Evolutionary conservation across 1,140 invertebrate species (phyloP).

Genomic region (Lysiphlebus fabarum): DNA sequence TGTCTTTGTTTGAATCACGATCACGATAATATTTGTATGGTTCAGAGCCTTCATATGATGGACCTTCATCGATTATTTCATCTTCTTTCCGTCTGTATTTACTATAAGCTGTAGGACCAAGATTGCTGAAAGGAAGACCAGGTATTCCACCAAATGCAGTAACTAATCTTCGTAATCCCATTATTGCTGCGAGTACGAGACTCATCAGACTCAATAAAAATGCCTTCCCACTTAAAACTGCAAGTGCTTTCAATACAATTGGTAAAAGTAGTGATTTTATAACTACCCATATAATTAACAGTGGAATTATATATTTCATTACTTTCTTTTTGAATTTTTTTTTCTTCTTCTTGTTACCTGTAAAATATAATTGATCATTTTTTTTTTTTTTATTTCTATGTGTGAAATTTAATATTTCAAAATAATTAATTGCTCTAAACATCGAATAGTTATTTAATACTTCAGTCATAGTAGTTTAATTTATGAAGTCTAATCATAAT

Average conservation of each 20-base stretch:
- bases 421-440: no score
- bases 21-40: slow-evolving; percentile 22
- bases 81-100: slow-evolving; percentile 45
- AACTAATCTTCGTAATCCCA: slow-evolving; percentile 45
- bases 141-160: slow-evolving; percentile 23
- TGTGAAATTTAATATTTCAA: no score
- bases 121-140: slow-evolving; percentile 8
- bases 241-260: slow-evolving; percentile 62
- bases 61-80: background rate
- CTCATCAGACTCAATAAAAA: slow-evolving; percentile 60
- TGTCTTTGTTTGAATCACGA: slow-evolving; percentile 1
- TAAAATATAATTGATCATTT: slow-evolving; percentile 16
- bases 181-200: slow-evolving; percentile 54
- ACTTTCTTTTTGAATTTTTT: slow-evolving; percentile 37
- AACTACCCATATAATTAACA: slow-evolving; percentile 61
- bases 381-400: no score
- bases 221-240: slow-evolving; percentile 61
- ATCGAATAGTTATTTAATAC: no score
- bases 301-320: slow-evolving; percentile 57
- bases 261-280: slow-evolving; percentile 64
- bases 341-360: slow-evolving; percentile 26
- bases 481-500: no score
- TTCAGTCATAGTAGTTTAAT: no score
- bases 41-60: slow-evolving; percentile 4
- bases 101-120: slow-evolving; percentile 24